Base-by-base conservation (phyloP, 2,797 vertebrate species). In the Hephaestus fuliginosus region DNA sequence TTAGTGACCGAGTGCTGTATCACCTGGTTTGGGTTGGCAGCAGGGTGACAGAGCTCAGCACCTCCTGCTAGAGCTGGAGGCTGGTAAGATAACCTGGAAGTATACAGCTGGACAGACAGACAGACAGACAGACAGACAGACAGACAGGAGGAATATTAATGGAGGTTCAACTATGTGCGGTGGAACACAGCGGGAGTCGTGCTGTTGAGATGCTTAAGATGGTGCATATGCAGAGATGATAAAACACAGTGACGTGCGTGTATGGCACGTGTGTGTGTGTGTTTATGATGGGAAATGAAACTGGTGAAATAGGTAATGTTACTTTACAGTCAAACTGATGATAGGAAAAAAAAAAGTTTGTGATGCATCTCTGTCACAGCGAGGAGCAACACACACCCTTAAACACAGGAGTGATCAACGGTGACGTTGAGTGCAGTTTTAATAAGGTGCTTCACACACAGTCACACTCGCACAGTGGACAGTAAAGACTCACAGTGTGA, bases 61-160 rank as follows among this genome's bases (percentile, higher is more conserved):
- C 95, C 94, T 87, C 96, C 96, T 92, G 95, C 95, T 70, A 96
- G 86, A 81, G 92, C 92, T 64, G 96, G 89, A 86, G 97, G 95
- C 93, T 98, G 98, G 95, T 97, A 98, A 80, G 96, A 97, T 91
- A 99, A 92, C 90, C 97, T 97, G 93, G 98, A 99, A 80, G 96
- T 94, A 85, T 96, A 97, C 87, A 99, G 96, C 98, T 99, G 56
- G 77, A 74, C 15, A 62, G 56, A 76, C 2, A 66, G 6, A 70
- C 7, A 66, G 14, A 75, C 20, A 62, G 12, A 25, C 25, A 25
- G 25, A 25, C n/a, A n/a, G n/a, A n/a, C n/a, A n/a, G 6, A 70
- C 7, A 66, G 14, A 75, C 20, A 62, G 12, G 67, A 9, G 4
- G 22, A 11, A 49, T 1, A 22, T 39, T 8, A 39, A 39, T 39